Evolutionary conservation across 2,113 vertebrate species (phyloP), one percentile per base, ranked within the genome.

Genomic region (Nesoenas mayeri): DNA sequence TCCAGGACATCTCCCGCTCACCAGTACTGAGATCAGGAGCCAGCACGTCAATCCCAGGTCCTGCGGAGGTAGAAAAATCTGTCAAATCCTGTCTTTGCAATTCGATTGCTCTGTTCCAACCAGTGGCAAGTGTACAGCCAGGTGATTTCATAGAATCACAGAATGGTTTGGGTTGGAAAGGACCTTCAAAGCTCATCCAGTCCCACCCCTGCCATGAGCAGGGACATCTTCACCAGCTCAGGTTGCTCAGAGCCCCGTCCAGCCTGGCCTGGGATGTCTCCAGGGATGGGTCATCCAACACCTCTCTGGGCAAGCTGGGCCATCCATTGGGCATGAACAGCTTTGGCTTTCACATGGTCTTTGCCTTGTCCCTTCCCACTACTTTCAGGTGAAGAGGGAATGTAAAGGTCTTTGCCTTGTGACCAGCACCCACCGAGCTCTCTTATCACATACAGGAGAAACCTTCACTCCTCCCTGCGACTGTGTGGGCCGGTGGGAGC

Each of bases 1-100:
- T 99, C 98, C 98, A 99, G 96, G 98, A 99, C 98, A 99, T 99
- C 95, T 99, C 98, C 80, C 96, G 93, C 94, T 99, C 98, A 20
- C 98, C 98, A 1, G 97, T 99, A 96, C 98, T 98, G 98, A 99
- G 98, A 97, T 99, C 98, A 24, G 98, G 98, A 65, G 98, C 98
- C 22, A 98, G 98, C 34, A 99, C 96, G 2, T 99, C 98, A 89
- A 98, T 98, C 96, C 98, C 98, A 85, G 98, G 98, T 73, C 98
- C 98, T 98, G 93, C 2, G 10, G 44, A 70, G 48, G 29, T 15
- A 57, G 75, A 88, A 67, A 88, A 67, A 66, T 34, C 58, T 34
- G 22, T 81, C 65, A 79, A 13, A 48, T 44, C 47, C 62, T 42
- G 8, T 48, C 42, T 72, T 61, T 93, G 44, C 14, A 20, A 12